phyloP scores from a whole-genome alignment of 35 echinoderm and acorn worm genomes.

The Apostichopus parvimensis region DNA sequence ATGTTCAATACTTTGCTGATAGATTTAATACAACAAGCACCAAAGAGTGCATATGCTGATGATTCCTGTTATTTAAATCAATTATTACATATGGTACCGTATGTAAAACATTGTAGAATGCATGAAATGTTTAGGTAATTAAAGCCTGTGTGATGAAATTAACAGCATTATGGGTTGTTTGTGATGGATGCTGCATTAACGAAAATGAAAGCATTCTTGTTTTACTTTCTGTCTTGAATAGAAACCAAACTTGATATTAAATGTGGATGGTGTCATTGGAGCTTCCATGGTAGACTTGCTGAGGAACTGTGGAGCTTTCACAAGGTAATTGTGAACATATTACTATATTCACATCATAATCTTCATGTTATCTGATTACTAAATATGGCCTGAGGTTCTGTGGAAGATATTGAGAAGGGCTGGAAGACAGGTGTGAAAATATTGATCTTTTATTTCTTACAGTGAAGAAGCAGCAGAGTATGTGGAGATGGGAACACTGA shows the following conservation, averaged over 20 bases:
- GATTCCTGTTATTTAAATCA: too few relatives aligned
- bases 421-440: neutral
- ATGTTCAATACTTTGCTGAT: too few relatives aligned
- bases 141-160: too few relatives aligned
- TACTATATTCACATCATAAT: neutral
- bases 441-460: neutral
- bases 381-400: too few relatives aligned
- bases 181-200: neutral
- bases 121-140: too few relatives aligned
- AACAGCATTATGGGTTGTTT: neutral
- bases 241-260: conserved; percentile 98
- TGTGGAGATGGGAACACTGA: conserved; percentile 91
- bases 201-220: neutral
- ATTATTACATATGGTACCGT: too few relatives aligned
- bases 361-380: too few relatives aligned
- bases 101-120: too few relatives aligned
- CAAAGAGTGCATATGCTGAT: too few relatives aligned
- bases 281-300: conserved; percentile 92
- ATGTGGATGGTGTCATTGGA: conserved; percentile 92
- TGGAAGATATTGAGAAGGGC: too few relatives aligned
- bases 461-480: conserved; percentile 94
- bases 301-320: conserved; percentile 91
- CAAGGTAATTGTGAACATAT: conserved; percentile 62
- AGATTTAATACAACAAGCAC: too few relatives aligned
- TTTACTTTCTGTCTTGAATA: neutral